These are phyloP conservation scores for Acronicta alni DNA, from an alignment of 2,888 invertebrate genomes.

Conservation along the genomic window DNA sequence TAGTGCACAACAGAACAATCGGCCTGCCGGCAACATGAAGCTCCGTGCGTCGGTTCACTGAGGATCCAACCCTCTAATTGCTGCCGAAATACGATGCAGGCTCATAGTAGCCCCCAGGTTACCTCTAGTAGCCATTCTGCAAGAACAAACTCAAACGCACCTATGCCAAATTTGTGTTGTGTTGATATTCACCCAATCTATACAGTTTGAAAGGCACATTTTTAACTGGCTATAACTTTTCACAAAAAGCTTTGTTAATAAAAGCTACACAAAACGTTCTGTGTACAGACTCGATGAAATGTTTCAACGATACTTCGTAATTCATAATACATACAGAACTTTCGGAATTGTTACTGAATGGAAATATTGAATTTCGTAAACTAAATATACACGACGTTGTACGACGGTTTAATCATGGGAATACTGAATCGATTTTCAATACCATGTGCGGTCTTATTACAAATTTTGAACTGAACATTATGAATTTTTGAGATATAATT, in stretches of 20 bases:
- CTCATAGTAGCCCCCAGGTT: conserved; percentile 16
- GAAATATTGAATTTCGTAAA: conserved; percentile 58
- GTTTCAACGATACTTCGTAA: conserved; percentile 40
- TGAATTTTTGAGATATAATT: conserved; percentile 4
- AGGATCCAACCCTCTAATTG: conserved; percentile 26
- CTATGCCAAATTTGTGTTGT: conserved; percentile 12
- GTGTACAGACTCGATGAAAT: conserved; percentile 36
- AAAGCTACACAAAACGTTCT: conserved; percentile 25
- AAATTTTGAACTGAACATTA: neutral
- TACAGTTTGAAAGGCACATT: conserved; percentile 20
- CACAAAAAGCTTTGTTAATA: conserved; percentile 28
- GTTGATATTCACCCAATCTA: conserved; percentile 33
- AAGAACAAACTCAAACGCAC: conserved; percentile 11
- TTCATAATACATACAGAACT: conserved; percentile 51
- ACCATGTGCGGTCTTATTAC: neutral
- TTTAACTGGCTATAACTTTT: conserved; percentile 24
- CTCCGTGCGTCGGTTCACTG: conserved; percentile 23
- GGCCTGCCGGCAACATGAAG: conserved; percentile 7
- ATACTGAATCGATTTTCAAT: conserved; percentile 32
- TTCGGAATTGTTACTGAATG: conserved; percentile 54
- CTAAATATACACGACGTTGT: conserved; percentile 41
- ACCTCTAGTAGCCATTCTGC: conserved; percentile 13
- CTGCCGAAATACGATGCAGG: conserved; percentile 22
- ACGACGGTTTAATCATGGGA: conserved; percentile 27
- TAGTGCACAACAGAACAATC: conserved; percentile 20